A percentile compares a stretch with the other conserved stretches of the same genome.
Conservation (phyloP, 2,113 vertebrate species). For the Cynoglossus semilaevis region DNA sequence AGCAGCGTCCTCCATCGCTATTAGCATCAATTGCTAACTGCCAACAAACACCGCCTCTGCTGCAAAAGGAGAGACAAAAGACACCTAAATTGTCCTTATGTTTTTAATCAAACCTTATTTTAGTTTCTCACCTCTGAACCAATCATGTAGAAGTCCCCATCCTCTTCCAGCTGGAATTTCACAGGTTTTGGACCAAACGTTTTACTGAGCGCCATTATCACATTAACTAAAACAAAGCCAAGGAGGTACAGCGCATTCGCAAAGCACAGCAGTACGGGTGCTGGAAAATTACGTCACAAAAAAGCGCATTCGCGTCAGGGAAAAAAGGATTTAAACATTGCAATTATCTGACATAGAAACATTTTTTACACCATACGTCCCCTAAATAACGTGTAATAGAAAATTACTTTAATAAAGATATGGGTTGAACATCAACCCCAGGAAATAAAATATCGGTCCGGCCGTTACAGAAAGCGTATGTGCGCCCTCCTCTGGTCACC, state of each 20-base stretch:
- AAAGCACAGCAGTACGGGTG: not conserved
- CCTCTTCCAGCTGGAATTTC: slow-evolving; percentile 92
- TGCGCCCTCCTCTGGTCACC: too few species aligned
- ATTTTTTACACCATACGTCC: too few species aligned
- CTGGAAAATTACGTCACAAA: slow-evolving; percentile 30
- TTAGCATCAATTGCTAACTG: slow-evolving; percentile 21
- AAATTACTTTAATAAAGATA: too few species aligned
- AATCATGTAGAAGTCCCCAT: slow-evolving; percentile 93
- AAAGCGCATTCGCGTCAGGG: too few species aligned
- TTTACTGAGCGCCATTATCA: slow-evolving; percentile 92
- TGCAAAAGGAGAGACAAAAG: not conserved
- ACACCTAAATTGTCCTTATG: not conserved
- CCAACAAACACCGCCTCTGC: slow-evolving; percentile 18
- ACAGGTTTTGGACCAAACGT: slow-evolving; percentile 95
- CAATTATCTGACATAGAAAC: too few species aligned
- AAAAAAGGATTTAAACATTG: too few species aligned
- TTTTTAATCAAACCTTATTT: not conserved
- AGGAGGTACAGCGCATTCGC: slow-evolving; percentile 64
- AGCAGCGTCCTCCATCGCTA: not conserved
- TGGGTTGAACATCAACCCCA: too few species aligned
- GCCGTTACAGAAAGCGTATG: too few species aligned
- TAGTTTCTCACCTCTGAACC: slow-evolving; percentile 84
- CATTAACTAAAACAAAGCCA: slow-evolving; percentile 68
- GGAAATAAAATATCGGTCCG: too few species aligned
- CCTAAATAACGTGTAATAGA: too few species aligned